Base-by-base conservation (phyloP, 2,113 vertebrate species). In the Microcebus murinus region DNA sequence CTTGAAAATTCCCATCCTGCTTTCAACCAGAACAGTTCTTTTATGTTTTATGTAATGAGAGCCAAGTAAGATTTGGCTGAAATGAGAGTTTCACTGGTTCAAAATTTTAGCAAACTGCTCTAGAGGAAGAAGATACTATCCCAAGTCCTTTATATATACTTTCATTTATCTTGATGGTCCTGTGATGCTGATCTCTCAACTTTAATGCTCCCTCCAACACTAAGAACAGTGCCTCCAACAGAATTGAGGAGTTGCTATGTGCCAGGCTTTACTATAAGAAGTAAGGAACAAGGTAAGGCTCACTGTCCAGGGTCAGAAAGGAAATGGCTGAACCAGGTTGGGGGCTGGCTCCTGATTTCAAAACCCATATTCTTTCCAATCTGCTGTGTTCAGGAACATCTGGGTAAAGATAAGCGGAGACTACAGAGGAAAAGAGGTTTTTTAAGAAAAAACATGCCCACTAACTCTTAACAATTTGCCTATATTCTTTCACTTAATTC, bases 81-180 rank as follows among this genome's bases (percentile, higher is more conserved):
- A 77, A 86, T 81, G n/a, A 86, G 31, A 11, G 7, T 74, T 96
- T 87, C 36, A 74, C 3, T 61, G 11, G 31, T 76, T 90, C 20
- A 77, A 73, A 96, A 39, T 59, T 93, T 83, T 67, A 84, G 52
- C 42, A 95, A 80, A 83, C 20, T 50, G 20, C 15, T 81, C 20
- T 67, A 31, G n/a, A 52, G 55, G 25, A 85, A 93, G 8, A n/a
- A 80, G 42, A 17, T 20, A 45, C 14, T 79, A 45, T 31, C 71
- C 39, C 8, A 88, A 86, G 29, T 79, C 84, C 25, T 94, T 81
- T 36, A 45, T n/a, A 36, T 31, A 50, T 61, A 50, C 63, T 76
- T 81, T 92, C 73, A 87, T 77, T 86, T 90, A 55, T 84, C 52
- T 52, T 83, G 48, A 63, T 67, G 52, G 50, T 50, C 21, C 48